A percentile compares a stretch with the other conserved stretches of the same genome.
Evolutionary conservation across 2,797 vertebrate species (phyloP).

Genomic region (Premnoplex brunnescens): DNA sequence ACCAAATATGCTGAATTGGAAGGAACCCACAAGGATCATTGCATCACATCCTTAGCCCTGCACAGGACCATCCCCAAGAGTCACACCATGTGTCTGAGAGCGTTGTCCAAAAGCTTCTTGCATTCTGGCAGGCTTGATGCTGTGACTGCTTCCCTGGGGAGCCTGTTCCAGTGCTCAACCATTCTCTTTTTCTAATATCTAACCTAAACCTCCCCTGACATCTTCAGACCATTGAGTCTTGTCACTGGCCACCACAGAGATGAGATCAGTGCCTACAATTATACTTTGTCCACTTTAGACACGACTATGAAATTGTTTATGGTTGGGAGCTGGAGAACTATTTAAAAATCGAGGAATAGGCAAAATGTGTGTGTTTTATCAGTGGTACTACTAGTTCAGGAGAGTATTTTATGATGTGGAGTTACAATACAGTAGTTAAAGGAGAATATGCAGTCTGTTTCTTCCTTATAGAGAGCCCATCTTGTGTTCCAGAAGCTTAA

Average conservation of each 20-base stretch:
- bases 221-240: neutral
- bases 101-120: neutral
- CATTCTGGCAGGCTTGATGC: neutral
- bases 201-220: neutral
- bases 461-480: neutral
- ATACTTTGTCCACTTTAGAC: neutral
- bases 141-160: neutral
- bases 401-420: neutral
- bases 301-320: neutral
- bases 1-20: neutral
- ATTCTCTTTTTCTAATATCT: neutral
- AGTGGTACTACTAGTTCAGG: rapidly evolving
- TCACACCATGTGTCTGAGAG: neutral
- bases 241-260: neutral
- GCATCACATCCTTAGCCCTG: neutral
- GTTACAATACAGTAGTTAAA: neutral
- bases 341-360: neutral
- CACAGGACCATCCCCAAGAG: neutral
- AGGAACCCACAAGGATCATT: neutral
- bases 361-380: neutral
- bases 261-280: neutral
- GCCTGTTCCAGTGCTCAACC: neutral
- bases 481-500: neutral
- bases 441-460: neutral
- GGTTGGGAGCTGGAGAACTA: rapidly evolving